Base-by-base conservation (phyloP, 1,140 invertebrate species). In the Cydia amplana region DNA sequence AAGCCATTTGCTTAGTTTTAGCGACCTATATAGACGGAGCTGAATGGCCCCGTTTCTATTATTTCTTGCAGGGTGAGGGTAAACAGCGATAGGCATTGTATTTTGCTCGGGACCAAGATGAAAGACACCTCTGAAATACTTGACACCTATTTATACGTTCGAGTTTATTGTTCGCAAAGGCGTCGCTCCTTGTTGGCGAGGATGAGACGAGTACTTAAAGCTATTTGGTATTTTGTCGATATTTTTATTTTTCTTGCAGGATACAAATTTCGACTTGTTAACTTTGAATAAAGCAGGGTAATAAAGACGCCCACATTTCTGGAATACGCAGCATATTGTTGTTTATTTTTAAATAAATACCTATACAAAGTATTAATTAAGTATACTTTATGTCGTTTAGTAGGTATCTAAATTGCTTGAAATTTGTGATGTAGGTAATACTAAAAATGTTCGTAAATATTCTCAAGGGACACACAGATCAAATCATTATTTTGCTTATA, bases 1-100 rank as follows among this genome's bases (percentile, higher is more conserved):
- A 18, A 70, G 65, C 9, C 65, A 36, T 70, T 70, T 67, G 23
- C 64, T 28, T 36, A 82, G 81, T 84, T 87, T 79, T 80, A 74
- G 76, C 80, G 80, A 85, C 85, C 83, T 82, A 84, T 81, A 84
- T 77, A 60, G 82, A 75, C 76, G 80, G 77, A 75, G 77, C 75
- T 79, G 79, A 83, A 83, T 81, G 78, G 80, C 82, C 74, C 73
- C 81, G 80, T 65, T 82, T 40, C 72, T 67, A 25, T 43, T 55
- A 74, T 60, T 60, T 72, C 49, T 70, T 36, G 65, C 65, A 16
- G 23, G 64, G 28, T 67, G 28, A 70, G 32, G 36, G 65, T 70
- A 70, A 67, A 70, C 65, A 70, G 28, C 28, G 28, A 43, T 36
- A 70, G 65, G 65, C 65, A 70, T 70, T 70, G 36, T 70, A 36